Conservation (phyloP, 2,113 vertebrate species). For the Azemiops feae region DNA sequence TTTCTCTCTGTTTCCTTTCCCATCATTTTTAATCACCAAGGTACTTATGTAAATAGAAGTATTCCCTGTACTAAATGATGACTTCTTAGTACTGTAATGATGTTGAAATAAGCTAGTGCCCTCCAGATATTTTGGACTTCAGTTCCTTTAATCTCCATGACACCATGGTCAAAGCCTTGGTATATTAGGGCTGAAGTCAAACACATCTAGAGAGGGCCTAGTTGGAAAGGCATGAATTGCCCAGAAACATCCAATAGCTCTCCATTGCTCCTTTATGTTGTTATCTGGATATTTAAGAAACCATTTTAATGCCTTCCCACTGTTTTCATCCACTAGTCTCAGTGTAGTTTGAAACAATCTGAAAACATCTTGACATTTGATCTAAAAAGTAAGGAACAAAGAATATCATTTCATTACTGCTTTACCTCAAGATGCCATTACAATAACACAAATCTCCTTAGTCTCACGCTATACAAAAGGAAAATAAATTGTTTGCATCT, state of each 20-base stretch:
- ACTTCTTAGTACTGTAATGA: background rate
- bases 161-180: background rate
- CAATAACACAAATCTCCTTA: background rate
- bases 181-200: background rate
- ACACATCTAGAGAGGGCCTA: background rate
- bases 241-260: background rate
- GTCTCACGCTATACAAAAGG: background rate
- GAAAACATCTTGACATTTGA: background rate
- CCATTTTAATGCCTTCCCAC: background rate
- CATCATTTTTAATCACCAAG: slow-evolving; percentile 25
- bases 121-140: background rate
- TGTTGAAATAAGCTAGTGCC: slow-evolving; percentile 4
- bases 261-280: background rate
- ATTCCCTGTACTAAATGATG: slow-evolving; percentile 7
- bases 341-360: background rate
- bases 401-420: background rate
- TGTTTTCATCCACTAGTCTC: background rate
- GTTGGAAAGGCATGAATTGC: background rate
- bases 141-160: background rate
- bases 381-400: background rate
- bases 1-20: slow-evolving; percentile 25
- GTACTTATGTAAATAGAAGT: slow-evolving; percentile 25
- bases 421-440: background rate
- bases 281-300: background rate
- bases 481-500: background rate